Evolutionary conservation across 2,888 invertebrate species (phyloP).

Genomic region (Platypus cylindrus): DNA sequence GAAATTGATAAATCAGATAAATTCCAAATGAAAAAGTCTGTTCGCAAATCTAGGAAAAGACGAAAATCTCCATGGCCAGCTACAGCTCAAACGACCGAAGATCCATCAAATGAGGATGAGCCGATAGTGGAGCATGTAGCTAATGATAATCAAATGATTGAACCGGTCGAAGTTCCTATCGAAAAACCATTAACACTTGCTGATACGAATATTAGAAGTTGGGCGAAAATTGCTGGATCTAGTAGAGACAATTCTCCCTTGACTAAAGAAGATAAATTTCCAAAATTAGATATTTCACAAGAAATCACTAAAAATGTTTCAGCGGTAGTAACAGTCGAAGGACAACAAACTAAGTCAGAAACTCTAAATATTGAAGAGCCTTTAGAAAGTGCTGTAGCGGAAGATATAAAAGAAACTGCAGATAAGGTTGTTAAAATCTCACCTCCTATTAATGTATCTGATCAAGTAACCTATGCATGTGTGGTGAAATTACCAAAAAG

Average conservation of each 20-base stretch:
- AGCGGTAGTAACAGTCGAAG: constrained; percentile 4
- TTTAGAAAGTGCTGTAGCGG: constrained; percentile 1
- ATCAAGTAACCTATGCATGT: constrained; percentile 8
- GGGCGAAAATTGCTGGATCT: constrained; percentile 14
- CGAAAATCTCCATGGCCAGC: constrained; percentile 12
- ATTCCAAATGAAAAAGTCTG: constrained; percentile 4
- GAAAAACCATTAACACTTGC: constrained; percentile 1
- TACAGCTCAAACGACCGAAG: background rate
- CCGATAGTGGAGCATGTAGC: background rate
- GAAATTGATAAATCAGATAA: constrained; percentile 13
- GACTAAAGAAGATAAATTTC: constrained; percentile 1
- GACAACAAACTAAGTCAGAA: constrained; percentile 1
- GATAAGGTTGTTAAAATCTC: background rate
- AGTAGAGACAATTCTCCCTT: constrained; percentile 14
- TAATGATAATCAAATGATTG: background rate
- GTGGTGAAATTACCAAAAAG: constrained; percentile 5
- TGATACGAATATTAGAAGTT: constrained; percentile 7
- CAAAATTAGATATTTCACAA: background rate
- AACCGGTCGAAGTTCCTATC: background rate
- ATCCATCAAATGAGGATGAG: background rate
- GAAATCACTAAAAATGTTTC: background rate
- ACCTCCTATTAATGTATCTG: background rate
- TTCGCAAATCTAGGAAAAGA: constrained; percentile 18
- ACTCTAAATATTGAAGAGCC: constrained; percentile 1
- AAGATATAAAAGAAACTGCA: background rate